Evolutionary conservation across 2,113 vertebrate species (phyloP), one percentile per base, ranked within the genome.

Genomic region (Pseudorhombus dupliciocellatus): DNA sequence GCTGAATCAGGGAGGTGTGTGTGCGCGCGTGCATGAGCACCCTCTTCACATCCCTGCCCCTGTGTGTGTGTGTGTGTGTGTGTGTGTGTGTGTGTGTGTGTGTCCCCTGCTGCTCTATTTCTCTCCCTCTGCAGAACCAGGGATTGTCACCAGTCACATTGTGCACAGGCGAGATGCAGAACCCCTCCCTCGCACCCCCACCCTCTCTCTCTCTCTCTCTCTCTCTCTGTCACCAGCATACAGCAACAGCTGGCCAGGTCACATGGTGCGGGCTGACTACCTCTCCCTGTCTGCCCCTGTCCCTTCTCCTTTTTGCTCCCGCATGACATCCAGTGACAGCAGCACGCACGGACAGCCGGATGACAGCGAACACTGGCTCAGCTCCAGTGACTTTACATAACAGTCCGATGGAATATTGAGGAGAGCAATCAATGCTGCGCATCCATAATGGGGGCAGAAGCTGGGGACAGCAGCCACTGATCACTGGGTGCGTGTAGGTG

Each of bases 161-260:
- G 81, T 90, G 86, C 70, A 73, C 71, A 57, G 55, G 64, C 20
- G n/a, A 52, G 79, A 74, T 79, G 64, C 63, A 22, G 2, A 59
- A 37, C 10, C 34, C 34, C 31, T 75, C 85, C 84, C 82, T 71
- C 86, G 82, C 84, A 68, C 37, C n/a, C 57, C 61, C 56, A 20
- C 6, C 34, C 61, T 64, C 75, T 73, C 69, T 48, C 63, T 5
- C 54, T 75, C 73, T 81, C 85, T 75, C 83, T 70, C 75, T 54
- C 63, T 8, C 54, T 77, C 74, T 83, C 86, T 77, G 81, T 70
- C 75, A 81, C 44, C 81, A 84, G 78, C 83, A 80, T 77, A 80
- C 83, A 89, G 88, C 86, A 92, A 92, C 89, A 92, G 91, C 91
- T 92, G 89, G 88, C 37, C 57, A 75, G 80, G 86, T 92, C 88